Base-by-base conservation (phyloP, 2,888 invertebrate genomes). In the Agonum fuliginosum region DNA sequence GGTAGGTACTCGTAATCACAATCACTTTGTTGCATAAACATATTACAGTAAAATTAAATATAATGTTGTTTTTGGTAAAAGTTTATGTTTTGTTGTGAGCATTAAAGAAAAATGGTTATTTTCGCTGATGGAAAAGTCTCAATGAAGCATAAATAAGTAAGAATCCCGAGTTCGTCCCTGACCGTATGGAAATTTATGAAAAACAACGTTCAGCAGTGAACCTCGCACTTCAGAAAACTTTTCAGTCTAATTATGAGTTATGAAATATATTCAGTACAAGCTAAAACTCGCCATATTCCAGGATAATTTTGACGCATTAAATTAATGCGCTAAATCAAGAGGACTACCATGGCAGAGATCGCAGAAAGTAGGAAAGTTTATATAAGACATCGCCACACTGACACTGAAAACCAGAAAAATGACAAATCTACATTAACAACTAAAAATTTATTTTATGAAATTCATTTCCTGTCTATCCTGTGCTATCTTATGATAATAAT, bases 211-310 rank as follows among this genome's bases (percentile, higher is more conserved):
- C 62, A 22, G 41, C 37, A 73, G 62, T 58, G 73, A 58, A 72
- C 72, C 72, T 46, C 72, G 34, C 58, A 73, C 58, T 73, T 73
- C 43, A 62, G 58, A 54, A 62, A 73, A 73, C 58, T 73, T 73
- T 73, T 24, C 54, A 73, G 58, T 73, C 58, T 62, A 73, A 73
- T 73, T 73, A 73, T 73, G 73, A 73, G 73, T 73, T 73, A 73
- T 73, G 73, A 73, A 73, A 73, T 73, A 73, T 73, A 73, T 73
- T 73, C 73, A 73, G 62, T 48, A 73, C 58, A 73, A 73, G 73
- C 73, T 41, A 73, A 72, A 73, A 58, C 43, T 62, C 37, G 43
- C 73, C 41, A 54, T 62, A 54, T 37, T 54, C 62, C 54, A 43
- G 73, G 73, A 73, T 73, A 73, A 73, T 73, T 73, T 62, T 37